Conservation (phyloP, 2,797 vertebrate genomes). For the Ctenopoma multispine region DNA sequence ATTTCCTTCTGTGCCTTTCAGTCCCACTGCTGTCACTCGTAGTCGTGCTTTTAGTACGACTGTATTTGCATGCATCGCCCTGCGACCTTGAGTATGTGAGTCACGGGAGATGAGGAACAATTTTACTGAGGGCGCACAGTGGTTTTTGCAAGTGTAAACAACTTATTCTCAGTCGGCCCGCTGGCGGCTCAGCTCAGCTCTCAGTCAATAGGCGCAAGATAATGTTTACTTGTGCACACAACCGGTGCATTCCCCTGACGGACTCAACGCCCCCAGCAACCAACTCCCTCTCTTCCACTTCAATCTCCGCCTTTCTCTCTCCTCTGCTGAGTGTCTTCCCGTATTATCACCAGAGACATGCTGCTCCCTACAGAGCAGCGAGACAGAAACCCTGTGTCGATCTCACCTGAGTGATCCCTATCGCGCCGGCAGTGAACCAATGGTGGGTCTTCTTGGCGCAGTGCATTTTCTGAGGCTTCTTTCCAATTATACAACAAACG, state of each 20-base stretch:
- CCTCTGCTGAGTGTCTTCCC: constrained; percentile 40
- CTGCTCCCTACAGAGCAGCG: constrained; percentile 40
- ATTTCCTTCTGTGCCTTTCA: constrained; percentile 18
- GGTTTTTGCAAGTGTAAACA: constrained; percentile 75
- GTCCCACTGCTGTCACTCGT: constrained; percentile 51
- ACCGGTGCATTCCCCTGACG: constrained; percentile 58
- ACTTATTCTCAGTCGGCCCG: constrained; percentile 67
- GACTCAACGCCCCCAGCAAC: constrained; percentile 49
- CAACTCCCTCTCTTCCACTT: constrained; percentile 50
- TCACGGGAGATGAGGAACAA: constrained; percentile 40
- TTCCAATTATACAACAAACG: constrained; percentile 54
- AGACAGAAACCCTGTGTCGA: constrained; percentile 42
- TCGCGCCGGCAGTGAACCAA: constrained; percentile 23
- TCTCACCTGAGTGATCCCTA: constrained; percentile 64
- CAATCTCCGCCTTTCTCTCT: constrained; percentile 11
- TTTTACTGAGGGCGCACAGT: constrained; percentile 46
- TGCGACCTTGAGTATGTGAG: constrained; percentile 60
- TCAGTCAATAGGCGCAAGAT: constrained; percentile 71
- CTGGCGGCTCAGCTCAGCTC: constrained; percentile 62
- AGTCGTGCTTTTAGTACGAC: constrained; percentile 35
- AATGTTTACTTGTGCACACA: constrained; percentile 73
- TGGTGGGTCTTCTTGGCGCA: not conserved
- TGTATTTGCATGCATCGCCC: constrained; percentile 52
- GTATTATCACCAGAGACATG: constrained; percentile 54
- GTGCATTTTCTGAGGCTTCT: constrained; percentile 17